These are phyloP conservation scores for Noctua janthe DNA, from an alignment of 2,888 invertebrate species.

Conservation along the genomic window DNA sequence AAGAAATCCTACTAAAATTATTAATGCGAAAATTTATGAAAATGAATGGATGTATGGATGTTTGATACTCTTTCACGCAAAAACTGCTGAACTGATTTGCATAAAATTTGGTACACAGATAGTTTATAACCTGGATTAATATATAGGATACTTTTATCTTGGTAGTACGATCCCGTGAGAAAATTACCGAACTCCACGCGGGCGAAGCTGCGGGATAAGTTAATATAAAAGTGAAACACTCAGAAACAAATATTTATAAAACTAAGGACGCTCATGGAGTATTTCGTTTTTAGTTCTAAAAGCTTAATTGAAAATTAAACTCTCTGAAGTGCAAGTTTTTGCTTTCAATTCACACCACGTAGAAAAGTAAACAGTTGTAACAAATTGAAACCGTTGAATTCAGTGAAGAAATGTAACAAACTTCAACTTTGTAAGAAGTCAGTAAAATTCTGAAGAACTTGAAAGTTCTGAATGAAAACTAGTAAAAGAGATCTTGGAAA, in stretches of 20 bases:
- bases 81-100: too few species aligned
- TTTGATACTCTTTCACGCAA: too few species aligned
- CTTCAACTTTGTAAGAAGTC: slow-evolving; percentile 2
- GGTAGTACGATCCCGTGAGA: too few species aligned
- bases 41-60: too few species aligned
- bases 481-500: slow-evolving; percentile 19
- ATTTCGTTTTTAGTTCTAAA: background rate
- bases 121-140: too few species aligned
- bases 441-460: background rate
- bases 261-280: background rate
- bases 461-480: slow-evolving; percentile 11
- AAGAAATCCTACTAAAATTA: too few species aligned
- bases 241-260: background rate
- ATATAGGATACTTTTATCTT: too few species aligned
- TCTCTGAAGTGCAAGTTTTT: background rate
- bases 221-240: background rate
- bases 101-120: too few species aligned
- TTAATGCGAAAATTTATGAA: too few species aligned
- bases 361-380: slow-evolving; percentile 9
- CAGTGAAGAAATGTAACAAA: slow-evolving; percentile 26
- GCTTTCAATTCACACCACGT: background rate
- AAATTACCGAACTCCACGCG: too few species aligned
- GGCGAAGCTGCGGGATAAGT: too few species aligned
- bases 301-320: background rate
- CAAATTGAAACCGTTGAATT: slow-evolving; percentile 19